Base-by-base conservation (phyloP, 2,888 invertebrate genomes). In the Aporophyla lueneburgensis region DNA sequence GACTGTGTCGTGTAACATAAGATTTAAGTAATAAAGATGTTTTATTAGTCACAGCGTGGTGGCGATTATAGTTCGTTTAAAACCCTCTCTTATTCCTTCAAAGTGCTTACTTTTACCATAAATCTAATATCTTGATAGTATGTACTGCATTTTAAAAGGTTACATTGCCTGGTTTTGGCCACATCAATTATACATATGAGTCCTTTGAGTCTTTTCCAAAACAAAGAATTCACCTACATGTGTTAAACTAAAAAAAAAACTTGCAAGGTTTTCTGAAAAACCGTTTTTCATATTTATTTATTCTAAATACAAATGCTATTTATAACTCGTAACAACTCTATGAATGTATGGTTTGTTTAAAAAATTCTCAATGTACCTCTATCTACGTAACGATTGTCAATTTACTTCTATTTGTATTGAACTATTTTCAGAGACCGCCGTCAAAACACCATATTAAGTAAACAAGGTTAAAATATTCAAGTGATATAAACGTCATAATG, bases 291-390 rank as follows among this genome's bases (percentile, higher is more conserved):
- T 62, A 43, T 71, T 61, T 49, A 63, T 58, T 24, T 51, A 69
- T 56, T 70, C 49, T 76, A 65, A 66, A 71, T 14, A 43, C 59
- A 71, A 61, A 59, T 51, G 12, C 43, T 71, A 71, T 76, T 65
- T 81, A n/a, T 72, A 69, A 66, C 43, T 63, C 10, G 54, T 16
- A 40, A 74, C 61, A 53, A n/a, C 33, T 71, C 70, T 69, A 7
- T 71, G 71, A 61, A 69, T 66, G 59, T 49, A 53, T 2, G 19
- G 59, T 76, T 81, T 81, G 77, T 81, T 76, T 81, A 14, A 72
- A 51, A 53, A 72, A 72, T 76, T 76, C 51, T 54, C 76, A 66
- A 53, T 66, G 2, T 54, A 19, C 27, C 24, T 66, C 61, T 40
- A 76, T 58, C 24, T 66, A 66, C 77, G 81, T 81, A 72, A 61